Conservation (phyloP, 2,797 vertebrate species). For the Rhinophrynus dorsalis region DNA sequence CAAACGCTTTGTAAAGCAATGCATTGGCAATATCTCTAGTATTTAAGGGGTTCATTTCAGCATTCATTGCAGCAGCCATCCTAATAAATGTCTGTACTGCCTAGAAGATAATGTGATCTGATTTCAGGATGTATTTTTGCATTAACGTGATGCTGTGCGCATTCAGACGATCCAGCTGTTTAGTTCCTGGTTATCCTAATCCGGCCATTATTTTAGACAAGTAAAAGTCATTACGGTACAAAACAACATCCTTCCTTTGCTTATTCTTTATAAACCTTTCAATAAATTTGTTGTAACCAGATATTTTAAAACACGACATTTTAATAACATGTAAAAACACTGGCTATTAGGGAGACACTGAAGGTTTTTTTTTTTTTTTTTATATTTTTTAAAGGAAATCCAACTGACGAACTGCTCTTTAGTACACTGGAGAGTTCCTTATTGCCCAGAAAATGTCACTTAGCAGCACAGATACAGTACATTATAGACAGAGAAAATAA, state of each 20-base stretch:
- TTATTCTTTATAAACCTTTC: constrained; percentile 22
- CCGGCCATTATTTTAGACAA: neutral
- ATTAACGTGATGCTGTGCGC: neutral
- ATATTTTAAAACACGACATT: constrained; percentile 32
- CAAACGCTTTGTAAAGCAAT: too few species aligned
- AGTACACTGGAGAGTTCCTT: neutral
- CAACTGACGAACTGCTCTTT: neutral
- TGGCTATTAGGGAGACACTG: constrained; percentile 15
- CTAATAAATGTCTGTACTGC: too few species aligned
- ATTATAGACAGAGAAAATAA: constrained; percentile 6
- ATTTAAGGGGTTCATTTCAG: too few species aligned
- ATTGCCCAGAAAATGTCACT: constrained; percentile 36
- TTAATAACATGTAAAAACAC: constrained; percentile 38
- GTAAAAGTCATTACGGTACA: constrained; percentile 22
- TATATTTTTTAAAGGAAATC: constrained; percentile 14
- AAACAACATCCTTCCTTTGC: neutral
- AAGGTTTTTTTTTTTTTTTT: too few species aligned
- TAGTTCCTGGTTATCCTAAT: neutral
- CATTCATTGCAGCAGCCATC: too few species aligned
- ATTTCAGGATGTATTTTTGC: too few species aligned
- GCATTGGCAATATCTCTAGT: too few species aligned
- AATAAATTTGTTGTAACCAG: constrained; percentile 41
- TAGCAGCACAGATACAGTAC: constrained; percentile 5
- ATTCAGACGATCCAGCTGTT: neutral
- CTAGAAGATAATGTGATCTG: too few species aligned